These are phyloP conservation scores for Callyntrura sp. DNA, from an alignment of 2,888 invertebrate genomes.

Conservation along the genomic window DNA sequence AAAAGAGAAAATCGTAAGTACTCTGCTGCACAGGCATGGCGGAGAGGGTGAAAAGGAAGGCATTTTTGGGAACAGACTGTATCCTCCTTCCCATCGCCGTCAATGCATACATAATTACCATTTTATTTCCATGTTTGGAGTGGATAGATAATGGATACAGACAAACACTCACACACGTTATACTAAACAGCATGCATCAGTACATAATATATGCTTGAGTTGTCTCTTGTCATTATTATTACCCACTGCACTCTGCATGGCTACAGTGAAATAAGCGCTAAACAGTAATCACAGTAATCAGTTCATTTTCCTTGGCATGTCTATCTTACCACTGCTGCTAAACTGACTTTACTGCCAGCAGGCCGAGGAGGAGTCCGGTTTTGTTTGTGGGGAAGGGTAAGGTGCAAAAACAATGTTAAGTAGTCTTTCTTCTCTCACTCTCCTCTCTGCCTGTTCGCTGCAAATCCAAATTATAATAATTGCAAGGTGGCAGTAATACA, in stretches of 20 bases:
- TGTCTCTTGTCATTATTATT: not conserved
- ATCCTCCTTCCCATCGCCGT: slow-evolving; percentile 40
- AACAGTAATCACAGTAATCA: no score
- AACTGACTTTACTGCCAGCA: not conserved
- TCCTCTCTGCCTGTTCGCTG: slow-evolving; percentile 3
- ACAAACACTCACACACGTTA: not conserved
- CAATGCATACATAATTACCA: slow-evolving; percentile 7
- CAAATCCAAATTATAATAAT: slow-evolving; percentile 66
- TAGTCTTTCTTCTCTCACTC: not conserved
- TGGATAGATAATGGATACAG: not conserved
- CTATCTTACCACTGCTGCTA: not conserved
- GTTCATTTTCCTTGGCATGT: not conserved
- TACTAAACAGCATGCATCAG: not conserved
- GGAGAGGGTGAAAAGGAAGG: not conserved
- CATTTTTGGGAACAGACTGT: not conserved
- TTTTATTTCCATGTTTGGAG: slow-evolving; percentile 54
- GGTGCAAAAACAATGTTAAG: not conserved
- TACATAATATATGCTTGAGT: not conserved
- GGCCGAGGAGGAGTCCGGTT: not conserved
- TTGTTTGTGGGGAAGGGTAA: not conserved
- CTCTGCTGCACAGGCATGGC: not conserved
- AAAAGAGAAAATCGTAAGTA: not conserved
- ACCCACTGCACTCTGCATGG: not conserved
- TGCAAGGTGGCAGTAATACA: slow-evolving; percentile 31
- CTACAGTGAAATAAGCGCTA: no score